Percentiles rank a stretch among this genome's conserved stretches.
Conservation (phyloP, 2,113 vertebrate species). For the Gracilinanus agilis region DNA sequence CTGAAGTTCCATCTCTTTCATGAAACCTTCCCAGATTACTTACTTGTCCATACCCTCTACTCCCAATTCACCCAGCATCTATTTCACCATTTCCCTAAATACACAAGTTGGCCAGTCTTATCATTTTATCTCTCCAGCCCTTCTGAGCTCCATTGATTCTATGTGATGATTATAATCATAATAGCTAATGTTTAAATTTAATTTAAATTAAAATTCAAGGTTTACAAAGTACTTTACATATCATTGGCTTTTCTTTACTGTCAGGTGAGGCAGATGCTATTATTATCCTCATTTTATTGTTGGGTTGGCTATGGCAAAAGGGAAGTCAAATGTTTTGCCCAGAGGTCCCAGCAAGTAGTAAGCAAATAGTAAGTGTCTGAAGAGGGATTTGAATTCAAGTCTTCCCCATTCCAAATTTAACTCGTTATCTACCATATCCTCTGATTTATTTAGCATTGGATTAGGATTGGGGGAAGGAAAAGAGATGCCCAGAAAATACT, state of each 20-base stretch:
- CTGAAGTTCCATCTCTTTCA: background rate
- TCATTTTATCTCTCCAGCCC: background rate
- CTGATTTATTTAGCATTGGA: background rate
- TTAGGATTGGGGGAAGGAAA: background rate
- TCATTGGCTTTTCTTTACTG: background rate
- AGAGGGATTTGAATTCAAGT: background rate
- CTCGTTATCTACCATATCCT: no score
- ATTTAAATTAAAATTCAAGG: background rate
- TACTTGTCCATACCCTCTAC: background rate
- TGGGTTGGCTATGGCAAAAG: background rate
- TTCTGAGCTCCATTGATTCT: background rate
- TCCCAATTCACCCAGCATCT: background rate
- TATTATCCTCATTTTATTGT: background rate
- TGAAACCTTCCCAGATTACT: background rate
- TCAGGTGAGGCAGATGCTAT: background rate
- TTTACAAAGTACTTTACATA: background rate
- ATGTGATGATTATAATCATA: background rate
- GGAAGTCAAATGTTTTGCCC: background rate
- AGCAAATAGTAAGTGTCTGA: background rate
- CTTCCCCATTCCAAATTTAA: background rate
- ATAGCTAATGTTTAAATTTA: background rate
- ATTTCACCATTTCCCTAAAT: background rate
- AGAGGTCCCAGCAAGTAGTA: background rate
- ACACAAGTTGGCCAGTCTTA: background rate
- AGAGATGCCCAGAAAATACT: background rate